Base-by-base conservation (phyloP, 2,797 vertebrate genomes). In the Pteronotus mesoamericanus region DNA sequence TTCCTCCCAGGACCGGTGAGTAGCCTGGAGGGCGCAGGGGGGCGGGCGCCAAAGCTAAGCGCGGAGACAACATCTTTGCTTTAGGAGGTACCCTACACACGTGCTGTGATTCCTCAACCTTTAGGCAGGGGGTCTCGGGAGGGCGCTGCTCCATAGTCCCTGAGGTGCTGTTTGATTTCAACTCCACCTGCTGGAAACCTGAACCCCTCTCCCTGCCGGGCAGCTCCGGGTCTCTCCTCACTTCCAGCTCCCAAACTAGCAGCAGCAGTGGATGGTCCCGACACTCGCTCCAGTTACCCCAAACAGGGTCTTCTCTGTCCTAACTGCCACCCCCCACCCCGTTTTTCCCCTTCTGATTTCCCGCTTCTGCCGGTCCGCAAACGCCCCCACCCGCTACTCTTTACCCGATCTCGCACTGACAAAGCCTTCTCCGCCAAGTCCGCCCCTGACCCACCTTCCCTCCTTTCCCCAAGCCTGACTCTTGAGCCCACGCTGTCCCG, bases 1-100 rank as follows among this genome's bases (percentile, higher is more conserved):
- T 90, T 71, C 57, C 91, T 66, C 94, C 88, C 34, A 11, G 97
- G 95, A 97, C 97, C 79, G 98, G 98, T 98, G 98, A 98, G 98
- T 98, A 96, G 79, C 84, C 24, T 10, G 82, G 89, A 10, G 66
- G 68, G 94, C 86, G 24, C 88, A 0, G 87, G 51, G 82, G 53
- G 34, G 19, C 48, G n/a, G 64, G 53, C 64, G 48, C 51, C 59
- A 0, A 2, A 39, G 57, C 80, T 55, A 6, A 34, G 51, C 9
- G 18, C 44, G 0, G 68, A 44, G 37, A 6, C 34, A 19, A 15
- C 46, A 1, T 14, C 42, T 10, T 1, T 18, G 44, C 78, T 19
- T 3, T 0, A 6, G 46, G 21, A 74, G 87, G 57, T 34, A 6
- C 42, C 44, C 10, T 71, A 22, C 82, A 82, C 95, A 90, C 87